These are phyloP conservation scores for Gambusia affinis DNA, from an alignment of 2,113 vertebrate species.

Conservation along the genomic window DNA sequence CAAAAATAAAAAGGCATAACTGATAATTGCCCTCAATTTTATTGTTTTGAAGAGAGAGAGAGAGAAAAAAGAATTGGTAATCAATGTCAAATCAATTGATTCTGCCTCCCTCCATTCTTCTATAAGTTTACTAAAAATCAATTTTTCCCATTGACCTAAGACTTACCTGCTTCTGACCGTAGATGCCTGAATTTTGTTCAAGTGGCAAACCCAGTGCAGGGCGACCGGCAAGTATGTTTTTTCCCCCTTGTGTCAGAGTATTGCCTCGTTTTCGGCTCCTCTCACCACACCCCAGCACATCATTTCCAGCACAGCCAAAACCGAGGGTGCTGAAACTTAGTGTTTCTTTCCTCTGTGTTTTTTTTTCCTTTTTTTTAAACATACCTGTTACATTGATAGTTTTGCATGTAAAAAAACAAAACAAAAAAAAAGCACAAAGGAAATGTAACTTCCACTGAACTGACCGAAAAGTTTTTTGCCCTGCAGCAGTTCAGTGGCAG, in stretches of 20 bases:
- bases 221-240: conserved; percentile 75
- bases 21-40: conserved; percentile 13
- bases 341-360: neutral
- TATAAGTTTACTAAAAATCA: conserved; percentile 57
- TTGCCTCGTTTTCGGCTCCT: conserved; percentile 70
- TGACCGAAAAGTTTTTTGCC: conserved; percentile 11
- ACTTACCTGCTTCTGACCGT: conserved; percentile 76
- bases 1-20: conserved; percentile 11
- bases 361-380: conserved; percentile 16
- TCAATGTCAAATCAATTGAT: conserved; percentile 55
- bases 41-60: neutral
- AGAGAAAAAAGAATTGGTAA: conserved; percentile 15
- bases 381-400: conserved; percentile 49
- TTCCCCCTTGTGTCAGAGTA: conserved; percentile 72
- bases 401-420: conserved; percentile 31
- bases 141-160: conserved; percentile 70
- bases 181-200: conserved; percentile 79
- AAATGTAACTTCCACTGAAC: conserved; percentile 52
- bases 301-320: conserved; percentile 21
- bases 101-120: conserved; percentile 57
- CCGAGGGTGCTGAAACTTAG: conserved; percentile 51
- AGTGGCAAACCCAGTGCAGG: conserved; percentile 74
- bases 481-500: conserved; percentile 42
- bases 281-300: conserved; percentile 59
- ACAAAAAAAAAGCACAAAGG: neutral